Percentiles rank a stretch among this genome's conserved stretches.
Evolutionary conservation across 2,797 vertebrate species (phyloP).

Genomic region (Sebastes taczanowskii): DNA sequence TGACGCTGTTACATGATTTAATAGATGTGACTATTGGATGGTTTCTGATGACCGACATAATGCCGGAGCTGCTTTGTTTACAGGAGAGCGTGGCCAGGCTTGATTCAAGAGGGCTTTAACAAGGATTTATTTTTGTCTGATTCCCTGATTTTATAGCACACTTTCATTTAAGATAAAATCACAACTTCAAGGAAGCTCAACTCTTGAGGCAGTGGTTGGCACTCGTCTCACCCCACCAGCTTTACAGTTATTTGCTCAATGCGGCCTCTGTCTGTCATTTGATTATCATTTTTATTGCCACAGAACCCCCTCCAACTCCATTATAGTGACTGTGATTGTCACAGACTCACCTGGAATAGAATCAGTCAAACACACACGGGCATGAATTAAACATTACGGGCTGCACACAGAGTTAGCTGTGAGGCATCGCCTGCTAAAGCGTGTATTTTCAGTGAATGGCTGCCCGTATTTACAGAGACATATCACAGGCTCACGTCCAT

Average conservation of each 20-base stretch:
- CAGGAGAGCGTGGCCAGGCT: neutral
- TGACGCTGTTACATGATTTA: neutral
- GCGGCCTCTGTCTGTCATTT: conserved; percentile 58
- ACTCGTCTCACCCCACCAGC: conserved; percentile 34
- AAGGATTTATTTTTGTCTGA: conserved; percentile 14
- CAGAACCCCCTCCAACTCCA: conserved; percentile 56
- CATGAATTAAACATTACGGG: conserved; percentile 71
- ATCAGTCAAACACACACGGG: conserved; percentile 45
- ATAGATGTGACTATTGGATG: neutral
- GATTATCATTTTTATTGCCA: conserved; percentile 76
- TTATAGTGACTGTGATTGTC: conserved; percentile 43
- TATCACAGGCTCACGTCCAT: conserved; percentile 4
- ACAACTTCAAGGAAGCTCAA: conserved; percentile 25
- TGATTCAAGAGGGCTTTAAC: conserved; percentile 10
- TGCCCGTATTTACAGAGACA: conserved; percentile 22
- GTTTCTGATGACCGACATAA: neutral
- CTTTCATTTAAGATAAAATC: conserved; percentile 55
- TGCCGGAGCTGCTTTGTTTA: neutral
- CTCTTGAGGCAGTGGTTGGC: conserved; percentile 36
- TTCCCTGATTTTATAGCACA: conserved; percentile 24
- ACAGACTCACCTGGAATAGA: conserved; percentile 59
- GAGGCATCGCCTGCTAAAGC: conserved; percentile 38
- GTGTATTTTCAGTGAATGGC: conserved; percentile 28
- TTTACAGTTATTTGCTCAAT: conserved; percentile 60
- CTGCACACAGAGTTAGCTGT: conserved; percentile 23